Conservation (phyloP, 2,888 invertebrate species). For the Spilosoma lubricipeda region DNA sequence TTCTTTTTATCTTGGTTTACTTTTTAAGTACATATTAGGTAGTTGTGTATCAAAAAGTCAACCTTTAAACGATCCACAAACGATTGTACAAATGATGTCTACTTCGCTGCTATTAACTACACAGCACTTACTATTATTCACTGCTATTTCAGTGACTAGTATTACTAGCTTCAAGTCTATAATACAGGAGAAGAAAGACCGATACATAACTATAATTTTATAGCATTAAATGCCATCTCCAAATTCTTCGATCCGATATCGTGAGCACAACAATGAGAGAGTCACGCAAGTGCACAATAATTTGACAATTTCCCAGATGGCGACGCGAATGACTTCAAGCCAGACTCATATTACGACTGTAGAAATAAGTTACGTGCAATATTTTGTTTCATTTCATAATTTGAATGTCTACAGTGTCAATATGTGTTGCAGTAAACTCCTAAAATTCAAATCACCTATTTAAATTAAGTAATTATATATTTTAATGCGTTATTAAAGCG, state of each 20-base stretch:
- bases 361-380: not conserved
- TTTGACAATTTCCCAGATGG: slow-evolving; percentile 14
- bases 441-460: not conserved
- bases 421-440: not conserved
- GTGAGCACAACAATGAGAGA: slow-evolving; percentile 9
- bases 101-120: not conserved
- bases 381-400: not conserved
- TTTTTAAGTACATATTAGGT: not conserved
- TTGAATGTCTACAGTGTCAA: not conserved
- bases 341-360: not conserved
- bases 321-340: not conserved
- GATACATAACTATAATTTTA: not conserved
- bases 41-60: not conserved
- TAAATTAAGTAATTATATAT: not conserved
- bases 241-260: slow-evolving; percentile 21
- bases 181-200: not conserved
- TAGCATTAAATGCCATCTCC: slow-evolving; percentile 11
- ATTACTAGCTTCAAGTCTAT: not conserved
- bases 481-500: not conserved
- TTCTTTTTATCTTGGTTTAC: too few species aligned
- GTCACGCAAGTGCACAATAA: slow-evolving; percentile 25
- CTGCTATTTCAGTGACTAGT: not conserved
- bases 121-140: not conserved
- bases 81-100: not conserved
- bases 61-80: not conserved